Evolutionary conservation across 2,888 invertebrate genomes (phyloP).

Genomic region (Dorcus parallelipipedus): DNA sequence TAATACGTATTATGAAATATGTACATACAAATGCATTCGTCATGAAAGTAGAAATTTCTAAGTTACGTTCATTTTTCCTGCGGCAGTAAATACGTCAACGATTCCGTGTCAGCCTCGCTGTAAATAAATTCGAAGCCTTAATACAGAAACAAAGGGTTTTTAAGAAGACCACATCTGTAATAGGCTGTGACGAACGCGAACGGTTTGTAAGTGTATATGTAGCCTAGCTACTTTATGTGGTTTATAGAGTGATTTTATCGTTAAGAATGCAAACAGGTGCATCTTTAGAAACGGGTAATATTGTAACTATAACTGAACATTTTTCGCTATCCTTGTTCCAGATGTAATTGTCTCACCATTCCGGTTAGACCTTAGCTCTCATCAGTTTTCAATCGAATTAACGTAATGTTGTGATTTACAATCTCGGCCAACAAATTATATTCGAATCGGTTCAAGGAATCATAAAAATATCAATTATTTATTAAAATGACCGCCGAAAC

Average conservation of each 20-base stretch:
- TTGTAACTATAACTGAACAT: constrained; percentile 19
- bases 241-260: constrained; percentile 16
- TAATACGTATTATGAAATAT: too few relatives aligned
- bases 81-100: constrained; percentile 9
- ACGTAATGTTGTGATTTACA: too few relatives aligned
- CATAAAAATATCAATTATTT: neutral
- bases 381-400: neutral
- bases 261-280: constrained; percentile 14
- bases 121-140: constrained; percentile 7
- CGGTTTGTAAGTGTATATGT: constrained; percentile 6
- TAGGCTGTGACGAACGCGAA: constrained; percentile 9
- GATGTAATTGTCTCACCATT: constrained; percentile 21
- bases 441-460: neutral
- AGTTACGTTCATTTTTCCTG: neutral
- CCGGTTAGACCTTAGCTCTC: neutral
- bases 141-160: constrained; percentile 8
- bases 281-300: constrained; percentile 9
- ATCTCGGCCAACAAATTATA: neutral
- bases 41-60: too few relatives aligned
- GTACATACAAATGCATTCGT: too few relatives aligned
- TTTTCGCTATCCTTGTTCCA: constrained; percentile 25
- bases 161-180: constrained; percentile 9
- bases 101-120: constrained; percentile 8
- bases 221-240: constrained; percentile 10
- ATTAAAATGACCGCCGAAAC: too few relatives aligned